These are phyloP conservation scores for Nephrocerus scutellatus DNA, from an alignment of 2,888 invertebrate species.

Conservation along the genomic window DNA sequence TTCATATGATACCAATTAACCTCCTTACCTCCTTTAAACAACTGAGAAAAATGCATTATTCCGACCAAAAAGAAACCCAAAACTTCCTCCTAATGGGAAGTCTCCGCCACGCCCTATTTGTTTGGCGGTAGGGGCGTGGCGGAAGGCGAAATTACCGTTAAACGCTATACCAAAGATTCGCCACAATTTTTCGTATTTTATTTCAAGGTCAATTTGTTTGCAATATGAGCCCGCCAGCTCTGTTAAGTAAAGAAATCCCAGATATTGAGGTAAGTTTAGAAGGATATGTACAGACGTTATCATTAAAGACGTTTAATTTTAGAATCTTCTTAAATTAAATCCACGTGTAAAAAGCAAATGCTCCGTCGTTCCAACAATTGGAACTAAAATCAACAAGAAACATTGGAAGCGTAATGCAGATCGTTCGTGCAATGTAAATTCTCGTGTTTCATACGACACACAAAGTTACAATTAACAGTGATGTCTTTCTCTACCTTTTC, in stretches of 20 bases:
- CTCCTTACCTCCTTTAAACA: too few relatives aligned
- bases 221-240: constrained; percentile 47
- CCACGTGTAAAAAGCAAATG: constrained; percentile 73
- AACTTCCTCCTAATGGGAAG: too few relatives aligned
- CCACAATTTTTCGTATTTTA: too few relatives aligned
- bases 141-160: too few relatives aligned
- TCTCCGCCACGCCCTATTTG: too few relatives aligned
- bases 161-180: too few relatives aligned
- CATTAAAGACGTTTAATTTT: neutral
- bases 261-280: constrained; percentile 68
- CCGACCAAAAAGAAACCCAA: too few relatives aligned
- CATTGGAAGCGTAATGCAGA: constrained; percentile 93
- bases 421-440: constrained; percentile 73
- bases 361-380: constrained; percentile 71
- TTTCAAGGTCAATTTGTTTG: too few relatives aligned
- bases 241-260: constrained; percentile 64
- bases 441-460: too few relatives aligned
- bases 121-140: too few relatives aligned
- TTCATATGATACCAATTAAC: too few relatives aligned
- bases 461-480: neutral
- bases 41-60: too few relatives aligned
- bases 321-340: constrained; percentile 83
- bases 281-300: constrained; percentile 18
- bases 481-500: neutral
- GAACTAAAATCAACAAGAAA: constrained; percentile 79